These are phyloP conservation scores for Rugalucina vietnamica DNA, from an alignment of 2,888 invertebrate species.

Conservation along the genomic window DNA sequence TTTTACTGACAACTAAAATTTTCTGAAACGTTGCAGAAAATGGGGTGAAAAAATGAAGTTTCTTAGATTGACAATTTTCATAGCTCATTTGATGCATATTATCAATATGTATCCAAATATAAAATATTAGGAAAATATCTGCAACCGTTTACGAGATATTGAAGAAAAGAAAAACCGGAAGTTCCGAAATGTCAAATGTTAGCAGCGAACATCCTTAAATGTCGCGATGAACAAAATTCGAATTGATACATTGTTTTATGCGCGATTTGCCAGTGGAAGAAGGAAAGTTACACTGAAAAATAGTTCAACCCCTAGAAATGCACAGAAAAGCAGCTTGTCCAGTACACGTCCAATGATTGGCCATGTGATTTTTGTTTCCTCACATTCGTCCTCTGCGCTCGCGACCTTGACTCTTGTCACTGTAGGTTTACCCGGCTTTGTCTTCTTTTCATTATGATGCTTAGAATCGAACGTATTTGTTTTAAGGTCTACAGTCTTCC, in stretches of 20 bases:
- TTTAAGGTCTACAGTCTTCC: neutral
- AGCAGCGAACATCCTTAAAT: too few species aligned
- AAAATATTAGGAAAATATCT: too few species aligned
- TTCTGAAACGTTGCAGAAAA: too few species aligned
- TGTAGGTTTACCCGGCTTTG: neutral
- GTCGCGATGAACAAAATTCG: too few species aligned
- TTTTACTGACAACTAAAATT: too few species aligned
- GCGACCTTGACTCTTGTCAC: neutral
- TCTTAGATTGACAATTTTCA: too few species aligned
- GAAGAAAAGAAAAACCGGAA: too few species aligned
- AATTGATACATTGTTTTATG: slow-evolving; percentile 25
- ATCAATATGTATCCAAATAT: too few species aligned
- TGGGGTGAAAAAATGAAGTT: too few species aligned
- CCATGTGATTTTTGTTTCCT: slow-evolving; percentile 3
- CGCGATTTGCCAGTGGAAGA: slow-evolving; percentile 19
- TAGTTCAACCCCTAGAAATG: slow-evolving; percentile 17
- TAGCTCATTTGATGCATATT: too few species aligned
- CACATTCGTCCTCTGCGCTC: neutral
- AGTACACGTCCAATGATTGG: slow-evolving; percentile 20
- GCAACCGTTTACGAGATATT: too few species aligned
- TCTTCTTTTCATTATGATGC: neutral
- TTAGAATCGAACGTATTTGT: neutral
- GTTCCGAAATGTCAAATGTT: too few species aligned
- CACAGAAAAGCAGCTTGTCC: slow-evolving; percentile 23
- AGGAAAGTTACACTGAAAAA: slow-evolving; percentile 17